Evolutionary conservation across 2,113 vertebrate genomes (phyloP), one percentile per base, ranked within the genome.

Genomic region (Lepidothrix coronata): DNA sequence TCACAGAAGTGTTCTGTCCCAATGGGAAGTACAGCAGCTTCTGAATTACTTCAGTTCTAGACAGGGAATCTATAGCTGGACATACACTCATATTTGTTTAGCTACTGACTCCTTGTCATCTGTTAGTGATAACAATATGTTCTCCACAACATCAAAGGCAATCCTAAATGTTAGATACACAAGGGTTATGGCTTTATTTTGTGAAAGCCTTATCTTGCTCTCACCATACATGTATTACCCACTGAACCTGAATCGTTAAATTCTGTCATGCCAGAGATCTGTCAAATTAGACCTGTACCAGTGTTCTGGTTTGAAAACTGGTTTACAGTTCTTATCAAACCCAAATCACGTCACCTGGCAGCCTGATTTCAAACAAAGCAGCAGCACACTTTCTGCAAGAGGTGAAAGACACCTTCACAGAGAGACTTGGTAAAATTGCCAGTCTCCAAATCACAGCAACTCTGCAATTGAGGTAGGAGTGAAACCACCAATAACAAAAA

Each of bases 391-490:
- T 86, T 63, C 28, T 43, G 24, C 33, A 76, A 28, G 72, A 67
- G 8, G 8, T 52, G 51, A 54, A 91, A 74, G 72, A 37, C 55
- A 39, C n/a, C 67, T 94, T 66, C 93, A 96, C 77, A 63, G 77
- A 52, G 62, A 68, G 62, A 91, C 95, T 71, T 79, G 91, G 58
- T 96, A 95, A 81, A 97, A 98, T 35, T 87, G 83, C 3, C 96
- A 85, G 79, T 97, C 98, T 48, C 94, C 97, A 72, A 98, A 98
- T 44, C 43, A 5, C 61, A 98, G 81, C 62, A 97, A 84, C 41
- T 98, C 97, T 48, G 92, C 95, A 93, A 31, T 43, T 93, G 63
- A 98, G 93, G 92, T 65, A 97, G 63, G 93, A 98, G 81, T 91
- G 94, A 70, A 94, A 93, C 63, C 79, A 84, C 83, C 93, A 68